Percentiles rank a stretch among this genome's conserved stretches.
phyloP scores from a whole-genome alignment of 2,797 vertebrate species.

The Synaphobranchus kaupii region DNA sequence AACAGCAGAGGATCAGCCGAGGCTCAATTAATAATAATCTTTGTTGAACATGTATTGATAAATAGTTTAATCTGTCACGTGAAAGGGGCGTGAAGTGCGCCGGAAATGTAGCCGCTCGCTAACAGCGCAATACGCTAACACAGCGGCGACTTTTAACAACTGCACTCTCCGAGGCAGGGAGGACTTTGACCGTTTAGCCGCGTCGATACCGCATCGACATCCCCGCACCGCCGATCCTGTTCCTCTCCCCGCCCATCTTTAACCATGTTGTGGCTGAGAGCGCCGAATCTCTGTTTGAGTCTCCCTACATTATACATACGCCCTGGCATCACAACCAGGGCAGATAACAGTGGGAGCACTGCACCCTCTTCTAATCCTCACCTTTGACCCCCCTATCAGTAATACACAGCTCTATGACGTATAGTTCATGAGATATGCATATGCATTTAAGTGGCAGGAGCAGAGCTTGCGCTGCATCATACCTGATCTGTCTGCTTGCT shows the following conservation, averaged over 20 bases:
- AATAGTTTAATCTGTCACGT: neutral
- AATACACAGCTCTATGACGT: neutral
- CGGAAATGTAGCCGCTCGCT: neutral
- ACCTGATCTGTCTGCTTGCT: neutral
- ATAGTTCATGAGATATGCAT: neutral
- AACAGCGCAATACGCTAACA: neutral
- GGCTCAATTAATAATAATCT: neutral
- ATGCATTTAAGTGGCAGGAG: neutral
- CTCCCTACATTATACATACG: conserved; percentile 52
- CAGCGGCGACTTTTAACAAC: neutral
- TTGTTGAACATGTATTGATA: neutral
- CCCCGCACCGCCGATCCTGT: conserved; percentile 27
- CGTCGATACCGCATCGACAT: conserved; percentile 38
- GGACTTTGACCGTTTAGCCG: conserved; percentile 24
- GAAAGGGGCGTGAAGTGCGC: neutral
- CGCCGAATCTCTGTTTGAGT: conserved; percentile 44
- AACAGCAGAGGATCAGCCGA: neutral
- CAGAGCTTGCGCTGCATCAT: neutral
- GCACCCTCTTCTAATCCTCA: conserved; percentile 41
- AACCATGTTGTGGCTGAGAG: conserved; percentile 40
- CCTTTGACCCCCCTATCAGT: conserved; percentile 35
- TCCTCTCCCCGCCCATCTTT: conserved; percentile 40
- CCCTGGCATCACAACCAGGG: conserved; percentile 46
- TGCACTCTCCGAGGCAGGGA: conserved; percentile 23
- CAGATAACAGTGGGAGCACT: conserved; percentile 41